These are phyloP conservation scores for Lagenorhynchus albirostris DNA, from an alignment of 2,113 vertebrate species.

Conservation along the genomic window DNA sequence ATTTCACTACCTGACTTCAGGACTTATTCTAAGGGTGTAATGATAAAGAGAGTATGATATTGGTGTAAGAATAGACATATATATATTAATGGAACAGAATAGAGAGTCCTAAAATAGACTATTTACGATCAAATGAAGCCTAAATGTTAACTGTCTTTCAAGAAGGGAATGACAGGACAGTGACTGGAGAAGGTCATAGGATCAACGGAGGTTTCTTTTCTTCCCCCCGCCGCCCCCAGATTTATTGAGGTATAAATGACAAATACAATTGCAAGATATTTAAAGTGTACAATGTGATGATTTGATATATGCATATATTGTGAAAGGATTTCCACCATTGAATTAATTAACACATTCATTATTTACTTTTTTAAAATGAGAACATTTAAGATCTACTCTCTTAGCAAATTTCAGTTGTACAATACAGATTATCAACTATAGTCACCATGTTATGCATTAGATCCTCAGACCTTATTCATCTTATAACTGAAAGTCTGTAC, in stretches of 20 bases:
- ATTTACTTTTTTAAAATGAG: background rate
- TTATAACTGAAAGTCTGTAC: no score
- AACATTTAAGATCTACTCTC: background rate
- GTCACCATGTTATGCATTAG: background rate
- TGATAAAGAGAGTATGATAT: background rate
- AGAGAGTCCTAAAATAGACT: background rate
- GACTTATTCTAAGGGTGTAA: background rate
- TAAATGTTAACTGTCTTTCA: background rate
- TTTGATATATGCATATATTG: background rate
- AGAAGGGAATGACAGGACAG: background rate
- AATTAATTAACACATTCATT: background rate
- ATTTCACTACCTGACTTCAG: background rate
- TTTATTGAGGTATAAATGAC: background rate
- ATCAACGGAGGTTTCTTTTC: background rate
- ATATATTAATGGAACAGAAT: background rate
- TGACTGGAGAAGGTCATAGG: background rate
- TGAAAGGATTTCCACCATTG: background rate
- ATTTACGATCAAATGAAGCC: background rate
- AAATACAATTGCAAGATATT: background rate
- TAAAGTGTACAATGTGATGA: background rate
- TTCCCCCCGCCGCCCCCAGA: accelerated
- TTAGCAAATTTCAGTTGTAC: background rate
- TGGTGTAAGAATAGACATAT: background rate
- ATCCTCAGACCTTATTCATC: background rate
- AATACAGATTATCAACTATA: background rate